Percentiles rank a stretch among this genome's conserved stretches.
phyloP scores from a whole-genome alignment of 2,797 vertebrate genomes.

The Sebastes miniatus region DNA sequence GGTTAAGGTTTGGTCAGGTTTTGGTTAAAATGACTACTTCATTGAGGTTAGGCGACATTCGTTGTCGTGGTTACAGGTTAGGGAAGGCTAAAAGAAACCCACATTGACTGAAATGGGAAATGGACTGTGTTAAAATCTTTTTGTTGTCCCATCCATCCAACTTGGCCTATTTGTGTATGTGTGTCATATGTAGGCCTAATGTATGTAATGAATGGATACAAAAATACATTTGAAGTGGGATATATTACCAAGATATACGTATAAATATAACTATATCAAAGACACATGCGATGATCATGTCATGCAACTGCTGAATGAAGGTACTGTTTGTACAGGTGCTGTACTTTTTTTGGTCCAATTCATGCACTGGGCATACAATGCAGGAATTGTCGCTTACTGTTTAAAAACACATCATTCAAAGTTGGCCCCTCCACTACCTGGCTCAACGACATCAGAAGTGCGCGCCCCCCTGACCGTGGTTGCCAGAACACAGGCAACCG shows the following conservation, averaged over 20 bases:
- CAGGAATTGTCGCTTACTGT: too few species aligned
- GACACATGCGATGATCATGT: not conserved
- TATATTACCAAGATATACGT: not conserved
- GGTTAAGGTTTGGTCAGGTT: not conserved
- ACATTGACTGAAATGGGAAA: conserved; percentile 1
- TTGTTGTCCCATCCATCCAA: not conserved
- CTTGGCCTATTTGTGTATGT: not conserved
- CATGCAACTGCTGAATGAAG: too few species aligned
- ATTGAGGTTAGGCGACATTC: not conserved
- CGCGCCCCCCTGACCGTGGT: too few species aligned
- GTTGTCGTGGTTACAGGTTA: not conserved
- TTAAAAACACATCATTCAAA: too few species aligned
- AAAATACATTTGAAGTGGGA: not conserved
- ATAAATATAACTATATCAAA: not conserved
- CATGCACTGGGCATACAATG: too few species aligned
- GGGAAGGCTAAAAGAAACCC: not conserved
- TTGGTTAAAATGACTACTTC: not conserved
- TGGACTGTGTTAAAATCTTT: not conserved
- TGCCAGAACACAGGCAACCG: fast-evolving
- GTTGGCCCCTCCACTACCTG: fast-evolving
- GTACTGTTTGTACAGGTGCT: too few species aligned
- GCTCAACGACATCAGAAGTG: too few species aligned
- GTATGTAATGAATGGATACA: not conserved
- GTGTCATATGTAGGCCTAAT: too few species aligned
- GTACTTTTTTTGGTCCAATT: too few species aligned